Percentiles rank a stretch among this genome's conserved stretches.
Conservation (phyloP, 1,140 invertebrate genomes). For the Agrypnia vestita region DNA sequence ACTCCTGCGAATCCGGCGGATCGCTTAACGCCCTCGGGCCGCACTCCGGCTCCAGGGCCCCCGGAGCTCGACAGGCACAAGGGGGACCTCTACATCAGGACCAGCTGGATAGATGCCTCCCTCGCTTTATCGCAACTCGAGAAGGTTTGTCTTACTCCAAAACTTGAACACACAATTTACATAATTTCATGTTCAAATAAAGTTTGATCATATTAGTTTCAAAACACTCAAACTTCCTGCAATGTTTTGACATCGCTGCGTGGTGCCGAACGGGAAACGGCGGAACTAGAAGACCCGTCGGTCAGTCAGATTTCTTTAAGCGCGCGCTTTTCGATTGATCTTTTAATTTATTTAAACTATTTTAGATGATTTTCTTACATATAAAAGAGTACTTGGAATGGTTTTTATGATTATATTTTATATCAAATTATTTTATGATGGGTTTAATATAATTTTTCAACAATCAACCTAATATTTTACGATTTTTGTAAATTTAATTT, state of each 20-base stretch:
- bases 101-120: slow-evolving; percentile 93
- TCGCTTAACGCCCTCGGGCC: slow-evolving; percentile 68
- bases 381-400: not conserved
- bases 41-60: slow-evolving; percentile 67
- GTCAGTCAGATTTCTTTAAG: slow-evolving; percentile 25
- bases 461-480: too few species aligned
- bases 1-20: slow-evolving; percentile 72
- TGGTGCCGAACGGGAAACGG: slow-evolving; percentile 34
- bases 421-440: not conserved
- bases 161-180: not conserved
- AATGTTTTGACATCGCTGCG: slow-evolving; percentile 48
- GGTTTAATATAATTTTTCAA: not conserved
- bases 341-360: too few species aligned
- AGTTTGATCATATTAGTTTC: slow-evolving; percentile 19
- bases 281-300: slow-evolving; percentile 32
- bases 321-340: slow-evolving; percentile 18
- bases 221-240: slow-evolving; percentile 15
- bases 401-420: not conserved
- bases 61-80: slow-evolving; percentile 70
- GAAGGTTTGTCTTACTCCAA: slow-evolving; percentile 78
- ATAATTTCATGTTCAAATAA: not conserved
- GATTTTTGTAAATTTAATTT: too few species aligned
- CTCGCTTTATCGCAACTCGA: slow-evolving; percentile 92
- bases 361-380: too few species aligned
- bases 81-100: slow-evolving; percentile 90